A percentile compares a stretch with the other conserved stretches of the same genome.
phyloP scores from a whole-genome alignment of 2,888 invertebrate genomes.

The Lymantria dispar region DNA sequence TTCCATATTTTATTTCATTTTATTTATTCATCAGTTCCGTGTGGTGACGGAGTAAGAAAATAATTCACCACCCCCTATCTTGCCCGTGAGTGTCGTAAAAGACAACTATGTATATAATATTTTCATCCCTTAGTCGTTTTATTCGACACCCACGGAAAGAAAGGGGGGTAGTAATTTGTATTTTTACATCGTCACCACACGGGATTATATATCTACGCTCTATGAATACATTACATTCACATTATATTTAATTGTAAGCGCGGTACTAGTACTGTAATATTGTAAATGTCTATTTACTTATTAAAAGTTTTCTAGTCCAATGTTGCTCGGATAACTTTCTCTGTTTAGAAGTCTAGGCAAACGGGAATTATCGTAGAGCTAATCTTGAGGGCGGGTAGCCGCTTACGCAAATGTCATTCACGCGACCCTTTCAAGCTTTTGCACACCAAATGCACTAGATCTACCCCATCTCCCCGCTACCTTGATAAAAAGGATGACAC shows the following conservation, averaged over 20 bases:
- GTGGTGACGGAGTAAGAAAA: too few relatives aligned
- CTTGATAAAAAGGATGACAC: constrained; percentile 16
- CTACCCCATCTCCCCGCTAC: constrained; percentile 32
- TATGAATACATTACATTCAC: not conserved
- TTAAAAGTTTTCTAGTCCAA: not conserved
- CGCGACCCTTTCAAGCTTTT: constrained; percentile 58
- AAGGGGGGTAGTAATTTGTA: too few relatives aligned
- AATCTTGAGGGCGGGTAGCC: constrained; percentile 65
- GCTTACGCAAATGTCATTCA: constrained; percentile 72
- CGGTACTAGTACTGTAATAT: not conserved
- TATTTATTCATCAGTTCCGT: too few relatives aligned
- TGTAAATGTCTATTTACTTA: not conserved
- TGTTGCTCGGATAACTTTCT: constrained; percentile 12
- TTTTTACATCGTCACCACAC: too few relatives aligned
- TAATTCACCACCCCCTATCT: too few relatives aligned
- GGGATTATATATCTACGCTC: too few relatives aligned
- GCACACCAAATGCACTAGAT: constrained; percentile 36
- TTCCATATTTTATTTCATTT: too few relatives aligned
- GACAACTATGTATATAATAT: too few relatives aligned
- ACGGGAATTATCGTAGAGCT: constrained; percentile 51
- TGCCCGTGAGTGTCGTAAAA: too few relatives aligned
- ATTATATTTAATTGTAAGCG: not conserved
- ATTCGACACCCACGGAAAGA: too few relatives aligned
- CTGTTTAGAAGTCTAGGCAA: constrained; percentile 40
- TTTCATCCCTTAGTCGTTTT: too few relatives aligned